Evolutionary conservation across 2,797 vertebrate genomes (phyloP), one percentile per base, ranked within the genome.

Genomic region (Mus minutoides): DNA sequence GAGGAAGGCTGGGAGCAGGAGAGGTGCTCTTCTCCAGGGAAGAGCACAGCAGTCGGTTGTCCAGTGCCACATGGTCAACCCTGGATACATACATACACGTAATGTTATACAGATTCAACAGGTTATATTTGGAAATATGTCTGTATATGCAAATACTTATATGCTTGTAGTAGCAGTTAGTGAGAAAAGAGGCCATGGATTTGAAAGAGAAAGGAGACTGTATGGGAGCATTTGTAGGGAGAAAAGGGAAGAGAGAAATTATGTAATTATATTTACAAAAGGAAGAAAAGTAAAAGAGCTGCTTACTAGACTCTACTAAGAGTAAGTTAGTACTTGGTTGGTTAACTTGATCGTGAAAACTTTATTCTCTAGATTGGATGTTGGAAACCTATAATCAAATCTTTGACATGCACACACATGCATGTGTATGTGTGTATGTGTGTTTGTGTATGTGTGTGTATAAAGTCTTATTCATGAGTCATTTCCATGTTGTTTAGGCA

Each of bases 321-420:
- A 92, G 91, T 95, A 82, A 2, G n/a, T 94, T 93, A 37, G 91
- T 91, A 84, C 43, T 34, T 94, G 73, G 73, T 90, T 95, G 90
- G 83, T 62, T 80, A 93, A 86, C 29, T 96, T 92, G 77, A 31
- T 96, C 29, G 89, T 91, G 87, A 84, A 86, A 94, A 67, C 21
- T 62, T 96, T 94, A 62, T 94, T 92, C 37, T 96, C 43, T 96
- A 94, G 96, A 40, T 96, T 56, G 64, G 8, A 31, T 85, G 26
- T 94, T 56, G 60, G 40, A 62, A 79, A 79, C 31, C 56, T 82
- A 9, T 92, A 62, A 37, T 62, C 34, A 83, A 76, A 64, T 92
- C 24, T 26, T 78, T 58, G n/a, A 34, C 37, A 40, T 22, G n/a
- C 22, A 7, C 19, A 21, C 34, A 52, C 19, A 19, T 19, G 31